phyloP scores from a whole-genome alignment of 1,140 invertebrate genomes.

The Pseudomyrmex dendroicus region DNA sequence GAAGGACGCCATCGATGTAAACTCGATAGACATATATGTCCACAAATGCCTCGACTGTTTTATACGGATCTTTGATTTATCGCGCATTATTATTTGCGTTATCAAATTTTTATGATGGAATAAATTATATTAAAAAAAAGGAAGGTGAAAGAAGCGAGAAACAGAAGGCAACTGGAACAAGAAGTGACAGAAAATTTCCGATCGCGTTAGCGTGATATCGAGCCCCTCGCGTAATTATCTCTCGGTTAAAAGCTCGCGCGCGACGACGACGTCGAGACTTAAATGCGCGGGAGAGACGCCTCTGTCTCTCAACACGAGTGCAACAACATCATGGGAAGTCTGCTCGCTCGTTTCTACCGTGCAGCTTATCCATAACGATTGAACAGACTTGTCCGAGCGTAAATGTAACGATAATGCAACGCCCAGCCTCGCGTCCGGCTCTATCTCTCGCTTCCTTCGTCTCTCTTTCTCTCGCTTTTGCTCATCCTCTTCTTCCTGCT shows the following conservation, averaged over 20 bases:
- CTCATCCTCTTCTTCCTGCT: neutral
- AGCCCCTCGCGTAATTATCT: slow-evolving; percentile 34
- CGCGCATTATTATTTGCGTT: too few relatives aligned
- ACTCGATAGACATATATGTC: neutral
- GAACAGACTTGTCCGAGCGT: slow-evolving; percentile 80
- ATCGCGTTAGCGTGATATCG: slow-evolving; percentile 6
- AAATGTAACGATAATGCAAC: slow-evolving; percentile 82
- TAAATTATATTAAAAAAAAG: neutral
- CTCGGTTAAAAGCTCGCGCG: slow-evolving; percentile 34
- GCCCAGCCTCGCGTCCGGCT: slow-evolving; percentile 59
- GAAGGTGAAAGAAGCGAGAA: neutral
- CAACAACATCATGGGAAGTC: slow-evolving; percentile 41
- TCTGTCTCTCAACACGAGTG: slow-evolving; percentile 1
- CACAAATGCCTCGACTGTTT: neutral
- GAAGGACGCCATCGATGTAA: neutral
- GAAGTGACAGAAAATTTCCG: slow-evolving; percentile 2
- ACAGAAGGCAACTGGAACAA: neutral
- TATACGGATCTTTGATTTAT: neutral
- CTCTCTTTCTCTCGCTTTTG: slow-evolving; percentile 30
- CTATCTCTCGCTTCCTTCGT: slow-evolving; percentile 22
- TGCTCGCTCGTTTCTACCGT: slow-evolving; percentile 38
- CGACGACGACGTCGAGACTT: neutral
- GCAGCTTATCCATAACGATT: slow-evolving; percentile 79
- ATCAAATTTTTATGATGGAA: too few relatives aligned
- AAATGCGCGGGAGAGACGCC: slow-evolving; percentile 16